A percentile compares a stretch with the other conserved stretches of the same genome.
phyloP scores from a whole-genome alignment of 1,140 invertebrate genomes.

The Ephestia elutella region DNA sequence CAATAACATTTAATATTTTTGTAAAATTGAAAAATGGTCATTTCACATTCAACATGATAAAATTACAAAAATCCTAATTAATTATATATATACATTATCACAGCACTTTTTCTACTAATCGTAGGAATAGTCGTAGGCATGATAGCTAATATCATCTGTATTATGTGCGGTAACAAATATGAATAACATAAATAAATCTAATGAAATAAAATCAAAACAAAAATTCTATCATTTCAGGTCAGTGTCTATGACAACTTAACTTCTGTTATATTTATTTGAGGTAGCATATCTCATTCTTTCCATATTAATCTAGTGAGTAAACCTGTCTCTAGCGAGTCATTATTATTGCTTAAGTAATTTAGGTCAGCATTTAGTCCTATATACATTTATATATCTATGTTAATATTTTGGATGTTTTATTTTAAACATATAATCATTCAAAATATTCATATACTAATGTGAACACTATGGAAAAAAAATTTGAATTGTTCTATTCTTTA shows the following conservation, averaged over 20 bases:
- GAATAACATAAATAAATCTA: neutral
- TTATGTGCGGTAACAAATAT: neutral
- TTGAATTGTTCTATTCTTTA: no score
- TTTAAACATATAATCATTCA: neutral
- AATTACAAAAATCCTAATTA: slow-evolving; percentile 12
- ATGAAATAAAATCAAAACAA: neutral
- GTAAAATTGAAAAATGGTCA: neutral
- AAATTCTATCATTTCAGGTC: no score
- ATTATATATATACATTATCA: slow-evolving; percentile 36
- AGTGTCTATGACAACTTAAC: no score
- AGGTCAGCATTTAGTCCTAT: neutral
- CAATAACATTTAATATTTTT: neutral
- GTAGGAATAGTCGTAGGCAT: neutral
- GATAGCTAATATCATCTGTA: neutral
- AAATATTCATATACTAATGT: no score
- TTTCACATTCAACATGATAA: neutral
- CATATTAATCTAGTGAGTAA: neutral
- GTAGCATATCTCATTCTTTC: neutral
- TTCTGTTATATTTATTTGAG: no score
- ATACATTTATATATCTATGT: no score
- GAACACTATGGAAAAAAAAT: no score
- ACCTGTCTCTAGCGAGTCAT: neutral
- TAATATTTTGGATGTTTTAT: no score
- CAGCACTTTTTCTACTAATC: slow-evolving; percentile 34
- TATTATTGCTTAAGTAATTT: neutral